Evolutionary conservation across 2,797 vertebrate genomes (phyloP), one percentile per base, ranked within the genome.

Genomic region (Hephaestus fuliginosus): DNA sequence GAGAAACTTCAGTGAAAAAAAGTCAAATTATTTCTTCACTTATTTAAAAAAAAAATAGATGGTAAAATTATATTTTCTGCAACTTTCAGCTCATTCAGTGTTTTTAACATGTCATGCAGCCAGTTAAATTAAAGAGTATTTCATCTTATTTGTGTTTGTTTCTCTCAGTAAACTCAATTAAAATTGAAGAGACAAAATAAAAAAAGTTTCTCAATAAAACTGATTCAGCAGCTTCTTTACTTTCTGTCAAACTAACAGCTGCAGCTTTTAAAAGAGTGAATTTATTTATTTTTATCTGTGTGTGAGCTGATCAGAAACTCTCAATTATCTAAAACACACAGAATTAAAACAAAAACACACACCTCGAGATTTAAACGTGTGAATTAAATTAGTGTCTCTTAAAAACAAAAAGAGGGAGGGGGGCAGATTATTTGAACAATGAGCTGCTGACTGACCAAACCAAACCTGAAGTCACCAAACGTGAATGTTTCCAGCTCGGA

Each of bases 401-500:
- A 75, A 63, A 5, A 33, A 33, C 3, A 33, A 33, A 33, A 33
- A 33, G 30, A 33, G 65, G 25, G 25, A 25, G 25, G 25, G 22
- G 61, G 39, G 13, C 4, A 78, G 52, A 80, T 86, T 81, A 71
- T 84, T 83, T 76, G 20, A 74, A 86, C 91, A 84, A 86, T 66
- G 81, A 85, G 64, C 57, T 76, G 52, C 58, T 55, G 46, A 82
- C 76, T 65, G 78, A 74, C 73, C 66, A 63, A 74, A 78, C 70
- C 73, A 43, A 84, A 58, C 70, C 57, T 58, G 28, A 46, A 70
- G 63, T 4, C 3, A 76, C 66, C 70, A 48, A 88, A 79, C 81
- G 92, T 84, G 90, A 87, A 90, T 94, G 60, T 79, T 83, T 86
- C 25, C 78, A 85, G 88, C 83, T 48, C 87, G 89, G 89, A 81